These are phyloP conservation scores for Momotus momota DNA, from an alignment of 2,797 vertebrate genomes.

Conservation along the genomic window DNA sequence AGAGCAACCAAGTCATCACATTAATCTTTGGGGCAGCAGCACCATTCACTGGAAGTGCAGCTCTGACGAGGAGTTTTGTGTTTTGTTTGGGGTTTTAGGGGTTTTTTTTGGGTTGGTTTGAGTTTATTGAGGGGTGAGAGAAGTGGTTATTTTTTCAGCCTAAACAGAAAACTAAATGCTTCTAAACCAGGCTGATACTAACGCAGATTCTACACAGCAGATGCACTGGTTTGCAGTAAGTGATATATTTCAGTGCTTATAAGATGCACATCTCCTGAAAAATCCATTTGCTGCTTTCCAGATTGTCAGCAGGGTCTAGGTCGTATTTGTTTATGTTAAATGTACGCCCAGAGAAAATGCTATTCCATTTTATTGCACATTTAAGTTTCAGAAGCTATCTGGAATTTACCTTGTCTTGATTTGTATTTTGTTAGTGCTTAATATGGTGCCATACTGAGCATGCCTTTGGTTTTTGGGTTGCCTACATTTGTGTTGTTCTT, in stretches of 20 bases:
- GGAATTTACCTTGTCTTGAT: neutral
- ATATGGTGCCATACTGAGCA: neutral
- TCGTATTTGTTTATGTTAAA: neutral
- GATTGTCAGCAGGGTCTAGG: neutral
- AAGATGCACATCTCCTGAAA: neutral
- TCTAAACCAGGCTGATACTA: neutral
- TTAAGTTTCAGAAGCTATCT: neutral
- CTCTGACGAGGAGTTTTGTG: neutral
- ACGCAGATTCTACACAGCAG: neutral
- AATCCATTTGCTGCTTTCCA: neutral
- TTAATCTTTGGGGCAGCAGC: neutral
- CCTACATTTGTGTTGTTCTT: neutral
- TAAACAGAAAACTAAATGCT: neutral
- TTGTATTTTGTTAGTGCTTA: neutral
- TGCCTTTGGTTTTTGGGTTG: neutral
- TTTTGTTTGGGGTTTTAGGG: neutral
- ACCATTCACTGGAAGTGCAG: neutral
- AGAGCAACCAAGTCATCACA: neutral
- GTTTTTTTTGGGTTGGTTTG: neutral
- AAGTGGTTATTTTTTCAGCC: neutral
- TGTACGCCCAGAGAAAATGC: neutral
- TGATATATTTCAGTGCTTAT: neutral
- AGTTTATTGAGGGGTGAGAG: neutral
- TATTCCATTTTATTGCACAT: neutral
- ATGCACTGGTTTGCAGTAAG: neutral